Conservation (phyloP, 2,797 vertebrate genomes). For the Bovichtus diacanthus region DNA sequence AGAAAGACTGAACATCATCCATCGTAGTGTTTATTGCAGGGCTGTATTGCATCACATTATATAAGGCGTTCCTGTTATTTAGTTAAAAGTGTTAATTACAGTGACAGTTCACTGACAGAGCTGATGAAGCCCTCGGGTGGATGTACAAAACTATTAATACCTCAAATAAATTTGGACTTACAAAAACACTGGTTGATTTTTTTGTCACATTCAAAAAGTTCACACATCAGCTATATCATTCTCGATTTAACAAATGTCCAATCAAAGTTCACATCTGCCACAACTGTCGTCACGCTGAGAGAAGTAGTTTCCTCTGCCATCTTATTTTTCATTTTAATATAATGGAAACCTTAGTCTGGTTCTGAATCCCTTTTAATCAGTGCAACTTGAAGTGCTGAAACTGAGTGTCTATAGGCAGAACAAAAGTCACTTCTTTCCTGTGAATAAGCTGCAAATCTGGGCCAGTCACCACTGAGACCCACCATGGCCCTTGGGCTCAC, state of each 20-base stretch:
- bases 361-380: constrained; percentile 46
- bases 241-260: constrained; percentile 10
- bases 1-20: neutral
- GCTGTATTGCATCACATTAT: neutral
- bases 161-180: constrained; percentile 6
- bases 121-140: neutral
- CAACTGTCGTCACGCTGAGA: constrained; percentile 3
- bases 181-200: neutral
- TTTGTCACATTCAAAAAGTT: neutral
- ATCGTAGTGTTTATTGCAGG: neutral
- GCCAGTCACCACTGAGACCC: constrained; percentile 64
- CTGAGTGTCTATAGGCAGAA: constrained; percentile 50
- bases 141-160: neutral
- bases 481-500: constrained; percentile 69
- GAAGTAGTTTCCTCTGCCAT: neutral
- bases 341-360: constrained; percentile 41
- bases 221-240: neutral
- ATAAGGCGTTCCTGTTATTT: neutral
- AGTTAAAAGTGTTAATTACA: constrained; percentile 1
- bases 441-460: constrained; percentile 72
- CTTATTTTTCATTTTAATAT: constrained; percentile 39
- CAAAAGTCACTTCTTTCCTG: constrained; percentile 77
- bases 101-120: neutral
- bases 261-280: neutral
- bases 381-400: constrained; percentile 39